Conservation (phyloP, 2,888 invertebrate species). For the Nephrotoma flavescens region DNA sequence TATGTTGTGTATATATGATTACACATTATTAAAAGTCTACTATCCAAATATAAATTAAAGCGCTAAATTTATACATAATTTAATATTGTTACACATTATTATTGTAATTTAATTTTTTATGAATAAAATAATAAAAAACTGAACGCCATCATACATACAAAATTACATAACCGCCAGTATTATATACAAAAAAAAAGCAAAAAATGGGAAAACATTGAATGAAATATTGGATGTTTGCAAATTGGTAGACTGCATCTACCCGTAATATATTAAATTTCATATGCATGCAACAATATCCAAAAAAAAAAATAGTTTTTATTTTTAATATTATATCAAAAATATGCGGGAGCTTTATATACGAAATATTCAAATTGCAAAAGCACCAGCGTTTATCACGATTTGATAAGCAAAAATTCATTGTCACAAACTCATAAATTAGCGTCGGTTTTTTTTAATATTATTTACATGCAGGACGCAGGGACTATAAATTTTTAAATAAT, state of each 20-base stretch:
- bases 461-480: too few species aligned
- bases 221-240: not conserved
- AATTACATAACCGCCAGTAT: not conserved
- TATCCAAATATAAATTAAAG: not conserved
- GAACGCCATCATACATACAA: not conserved
- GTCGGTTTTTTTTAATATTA: too few species aligned
- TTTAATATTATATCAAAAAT: not conserved
- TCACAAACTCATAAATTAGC: not conserved
- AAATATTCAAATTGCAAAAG: not conserved
- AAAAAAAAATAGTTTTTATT: not conserved
- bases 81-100: not conserved
- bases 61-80: not conserved
- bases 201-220: not conserved
- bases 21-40: not conserved
- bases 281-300: not conserved
- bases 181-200: not conserved
- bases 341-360: not conserved
- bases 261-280: not conserved
- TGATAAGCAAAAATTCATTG: not conserved
- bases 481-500: too few species aligned
- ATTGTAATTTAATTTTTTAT: not conserved
- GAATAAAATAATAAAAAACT: not conserved
- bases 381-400: not conserved
- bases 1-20: not conserved
- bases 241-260: not conserved